phyloP scores from a whole-genome alignment of 2,113 vertebrate genomes.

The Eretmochelys imbricata region DNA sequence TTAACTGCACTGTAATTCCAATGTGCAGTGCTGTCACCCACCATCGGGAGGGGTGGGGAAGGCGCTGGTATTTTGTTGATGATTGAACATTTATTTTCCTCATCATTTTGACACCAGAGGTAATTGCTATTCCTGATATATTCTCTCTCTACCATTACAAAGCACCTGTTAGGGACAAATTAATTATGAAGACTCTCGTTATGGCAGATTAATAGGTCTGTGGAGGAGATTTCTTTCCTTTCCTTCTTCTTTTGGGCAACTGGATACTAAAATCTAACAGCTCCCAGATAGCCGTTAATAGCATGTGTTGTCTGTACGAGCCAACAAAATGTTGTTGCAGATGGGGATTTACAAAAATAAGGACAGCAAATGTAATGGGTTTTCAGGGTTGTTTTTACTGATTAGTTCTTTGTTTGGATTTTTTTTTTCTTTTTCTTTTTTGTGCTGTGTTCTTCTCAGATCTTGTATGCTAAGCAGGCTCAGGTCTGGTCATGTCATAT shows the following conservation, averaged over 20 bases:
- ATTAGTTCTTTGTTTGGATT: background rate
- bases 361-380: background rate
- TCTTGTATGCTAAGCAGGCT: background rate
- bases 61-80: slow-evolving; percentile 70
- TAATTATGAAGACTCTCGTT: slow-evolving; percentile 79
- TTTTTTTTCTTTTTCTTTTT: background rate
- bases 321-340: slow-evolving; percentile 5
- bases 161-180: slow-evolving; percentile 78
- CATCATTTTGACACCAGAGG: slow-evolving; percentile 72
- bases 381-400: slow-evolving; percentile 26
- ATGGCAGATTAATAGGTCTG: slow-evolving; percentile 76
- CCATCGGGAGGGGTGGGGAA: slow-evolving; percentile 62
- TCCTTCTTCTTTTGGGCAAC: slow-evolving; percentile 60
- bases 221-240: slow-evolving; percentile 67
- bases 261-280: slow-evolving; percentile 55
- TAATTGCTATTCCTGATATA: slow-evolving; percentile 81
- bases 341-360: slow-evolving; percentile 1
- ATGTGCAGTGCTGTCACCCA: slow-evolving; percentile 67
- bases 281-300: background rate
- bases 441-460: background rate
- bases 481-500: background rate
- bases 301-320: slow-evolving; percentile 18
- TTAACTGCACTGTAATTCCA: slow-evolving; percentile 52
- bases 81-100: slow-evolving; percentile 73
- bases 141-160: slow-evolving; percentile 62